Percentiles rank a stretch among this genome's conserved stretches.
phyloP scores from a whole-genome alignment of 2,888 invertebrate species.

The Mactromeris polynyma region DNA sequence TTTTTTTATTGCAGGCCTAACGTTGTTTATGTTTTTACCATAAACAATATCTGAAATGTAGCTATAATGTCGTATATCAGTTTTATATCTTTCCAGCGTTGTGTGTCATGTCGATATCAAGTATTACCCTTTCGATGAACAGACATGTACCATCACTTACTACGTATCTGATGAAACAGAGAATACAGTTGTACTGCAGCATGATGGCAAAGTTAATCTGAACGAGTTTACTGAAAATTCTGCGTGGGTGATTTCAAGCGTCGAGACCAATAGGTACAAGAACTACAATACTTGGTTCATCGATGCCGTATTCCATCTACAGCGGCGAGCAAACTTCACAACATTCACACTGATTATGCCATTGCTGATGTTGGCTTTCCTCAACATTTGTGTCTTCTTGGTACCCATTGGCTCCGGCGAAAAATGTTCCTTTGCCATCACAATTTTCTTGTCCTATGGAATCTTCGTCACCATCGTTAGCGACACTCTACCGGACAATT shows the following conservation, averaged over 20 bases:
- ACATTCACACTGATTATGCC: constrained; percentile 64
- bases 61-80: no score
- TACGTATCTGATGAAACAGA: constrained; percentile 64
- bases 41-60: no score
- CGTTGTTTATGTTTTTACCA: no score
- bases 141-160: constrained; percentile 58
- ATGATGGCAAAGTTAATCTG: constrained; percentile 40
- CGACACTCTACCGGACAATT: constrained; percentile 66
- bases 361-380: constrained; percentile 58
- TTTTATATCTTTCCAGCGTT: constrained; percentile 33
- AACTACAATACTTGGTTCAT: constrained; percentile 52
- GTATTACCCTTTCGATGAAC: constrained; percentile 68
- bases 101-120: constrained; percentile 65
- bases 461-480: constrained; percentile 65
- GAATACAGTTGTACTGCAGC: constrained; percentile 40
- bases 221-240: constrained; percentile 62
- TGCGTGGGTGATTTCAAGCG: constrained; percentile 53
- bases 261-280: constrained; percentile 21
- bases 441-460: constrained; percentile 66
- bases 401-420: constrained; percentile 68
- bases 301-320: constrained; percentile 49
- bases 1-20: no score
- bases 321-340: constrained; percentile 58
- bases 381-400: constrained; percentile 64
- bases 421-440: constrained; percentile 68